A percentile compares a stretch with the other conserved stretches of the same genome.
phyloP scores from a whole-genome alignment of 2,113 vertebrate genomes.

The Ondatra zibethicus region DNA sequence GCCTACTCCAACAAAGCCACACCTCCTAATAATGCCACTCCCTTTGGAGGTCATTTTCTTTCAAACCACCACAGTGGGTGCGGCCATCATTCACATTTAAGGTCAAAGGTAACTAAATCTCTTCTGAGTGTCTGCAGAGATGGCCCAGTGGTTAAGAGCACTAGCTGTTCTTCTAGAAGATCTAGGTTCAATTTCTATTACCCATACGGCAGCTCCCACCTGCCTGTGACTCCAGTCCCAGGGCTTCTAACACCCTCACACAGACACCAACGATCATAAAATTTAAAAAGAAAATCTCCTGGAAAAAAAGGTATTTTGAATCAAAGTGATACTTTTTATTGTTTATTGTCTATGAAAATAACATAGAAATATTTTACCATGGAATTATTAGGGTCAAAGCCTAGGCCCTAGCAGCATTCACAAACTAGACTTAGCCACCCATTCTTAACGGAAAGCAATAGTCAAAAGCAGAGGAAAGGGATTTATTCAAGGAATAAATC shows the following conservation, averaged over 20 bases:
- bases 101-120: slow-evolving; percentile 51
- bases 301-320: background rate
- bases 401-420: background rate
- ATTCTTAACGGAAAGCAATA: background rate
- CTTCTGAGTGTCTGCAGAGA: background rate
- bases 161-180: background rate
- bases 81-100: background rate
- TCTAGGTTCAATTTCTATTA: background rate
- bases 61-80: background rate
- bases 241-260: background rate
- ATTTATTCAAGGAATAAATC: background rate
- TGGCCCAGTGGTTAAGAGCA: background rate
- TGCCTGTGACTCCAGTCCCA: background rate
- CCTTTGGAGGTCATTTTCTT: background rate
- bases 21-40: background rate
- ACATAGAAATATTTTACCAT: background rate
- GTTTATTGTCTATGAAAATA: background rate
- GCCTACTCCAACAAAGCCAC: background rate
- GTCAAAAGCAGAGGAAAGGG: background rate
- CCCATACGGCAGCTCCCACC: background rate
- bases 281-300: background rate
- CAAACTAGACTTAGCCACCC: background rate
- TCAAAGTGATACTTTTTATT: background rate
- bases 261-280: background rate
- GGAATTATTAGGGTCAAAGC: background rate